Base-by-base conservation (phyloP, 2,888 invertebrate species). In the Gymnoscelis rufifasciata region DNA sequence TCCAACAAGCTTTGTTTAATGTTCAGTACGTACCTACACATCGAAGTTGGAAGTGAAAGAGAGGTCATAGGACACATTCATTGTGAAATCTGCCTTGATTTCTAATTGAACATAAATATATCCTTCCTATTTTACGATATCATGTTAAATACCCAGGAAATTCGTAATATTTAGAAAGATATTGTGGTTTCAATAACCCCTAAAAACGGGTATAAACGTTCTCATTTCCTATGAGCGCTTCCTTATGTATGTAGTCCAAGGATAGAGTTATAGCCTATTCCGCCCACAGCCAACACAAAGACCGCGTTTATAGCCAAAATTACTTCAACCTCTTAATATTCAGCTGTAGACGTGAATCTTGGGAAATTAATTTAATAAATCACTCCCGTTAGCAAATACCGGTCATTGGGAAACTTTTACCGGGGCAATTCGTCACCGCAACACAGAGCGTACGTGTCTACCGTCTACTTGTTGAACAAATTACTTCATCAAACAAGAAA, bases 361-460 rank as follows among this genome's bases (percentile, higher is more conserved):
- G 67, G 68, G 71, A 81, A 82, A 83, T 83, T 84, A 80, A 83
- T 83, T 83, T 74, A 75, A 84, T 84, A 83, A 82, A 82, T 83
- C 82, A 79, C 64, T 55, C 60, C 59, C 58, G 62, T 64, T 66
- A 69, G 57, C 71, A 74, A 78, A 78, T 75, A 77, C 71, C 68
- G 68, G 70, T 65, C 68, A 71, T 70, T 64, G 54, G 54, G 61
- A 70, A 78, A 75, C 66, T 75, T 74, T 64, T 60, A 70, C 63
- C 64, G 62, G 68, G 60, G 57, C 57, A 65, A 71, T 76, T 64
- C 64, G 66, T 66, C 70, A 66, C 71, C 66, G 50, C 64, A 72
- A 65, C 60, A 60, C 48, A n/a, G n/a, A n/a, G n/a, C n/a, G 60
- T 56, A 45, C 54, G 56, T n/a, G n/a, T n/a, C n/a, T n/a, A n/a